phyloP scores from a whole-genome alignment of 2,888 invertebrate species.

The Drosophila affinis region DNA sequence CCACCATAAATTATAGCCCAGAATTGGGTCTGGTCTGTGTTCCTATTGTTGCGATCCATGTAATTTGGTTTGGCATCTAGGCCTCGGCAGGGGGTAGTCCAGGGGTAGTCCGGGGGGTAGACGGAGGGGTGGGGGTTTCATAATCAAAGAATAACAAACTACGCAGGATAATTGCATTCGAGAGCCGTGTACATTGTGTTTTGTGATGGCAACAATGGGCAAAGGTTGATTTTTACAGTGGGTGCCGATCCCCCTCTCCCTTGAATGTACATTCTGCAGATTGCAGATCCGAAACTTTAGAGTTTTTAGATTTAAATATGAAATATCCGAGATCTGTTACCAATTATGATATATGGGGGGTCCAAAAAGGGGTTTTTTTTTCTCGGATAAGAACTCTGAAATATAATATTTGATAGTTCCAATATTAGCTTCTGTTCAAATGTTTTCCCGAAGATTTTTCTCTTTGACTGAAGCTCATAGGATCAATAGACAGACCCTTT shows the following conservation, averaged over 20 bases:
- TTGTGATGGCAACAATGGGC: constrained; percentile 54
- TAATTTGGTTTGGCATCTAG: constrained; percentile 72
- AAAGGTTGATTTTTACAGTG: constrained; percentile 47
- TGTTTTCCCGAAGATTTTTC: too few species aligned
- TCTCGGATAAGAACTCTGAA: too few species aligned
- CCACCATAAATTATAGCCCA: constrained; percentile 67
- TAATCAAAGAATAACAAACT: constrained; percentile 78
- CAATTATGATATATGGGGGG: too few species aligned
- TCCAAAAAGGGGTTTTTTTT: too few species aligned
- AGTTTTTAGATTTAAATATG: constrained; percentile 8
- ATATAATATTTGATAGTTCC: too few species aligned
- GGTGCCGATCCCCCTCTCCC: constrained; percentile 11
- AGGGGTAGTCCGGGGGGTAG: too few species aligned
- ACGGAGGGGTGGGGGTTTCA: background rate
- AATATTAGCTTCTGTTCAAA: too few species aligned
- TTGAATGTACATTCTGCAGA: background rate
- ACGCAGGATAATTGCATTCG: constrained; percentile 69
- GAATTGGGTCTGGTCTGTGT: constrained; percentile 52
- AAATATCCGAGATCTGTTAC: too few species aligned
- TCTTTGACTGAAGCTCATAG: too few species aligned
- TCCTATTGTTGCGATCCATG: constrained; percentile 68
- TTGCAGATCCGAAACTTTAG: background rate
- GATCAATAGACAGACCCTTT: too few species aligned
- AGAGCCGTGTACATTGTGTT: constrained; percentile 71
- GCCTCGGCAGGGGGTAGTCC: constrained; percentile 31